Conservation (phyloP, 2,113 vertebrate species). For the Bos javanicus region DNA sequence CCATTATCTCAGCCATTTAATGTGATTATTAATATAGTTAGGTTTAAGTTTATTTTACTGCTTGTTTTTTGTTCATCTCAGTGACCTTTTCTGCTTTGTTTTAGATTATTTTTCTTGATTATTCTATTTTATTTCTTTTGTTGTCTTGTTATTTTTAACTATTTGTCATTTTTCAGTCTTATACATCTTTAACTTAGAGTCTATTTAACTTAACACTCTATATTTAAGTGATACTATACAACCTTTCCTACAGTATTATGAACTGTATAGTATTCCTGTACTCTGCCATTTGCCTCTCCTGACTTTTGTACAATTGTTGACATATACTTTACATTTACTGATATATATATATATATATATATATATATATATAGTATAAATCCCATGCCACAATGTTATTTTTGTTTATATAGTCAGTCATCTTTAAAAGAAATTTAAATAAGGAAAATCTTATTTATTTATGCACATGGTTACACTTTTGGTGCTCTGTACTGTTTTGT, state of each 20-base stretch:
- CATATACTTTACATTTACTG: not conserved
- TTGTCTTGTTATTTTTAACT: not conserved
- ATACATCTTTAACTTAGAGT: not conserved
- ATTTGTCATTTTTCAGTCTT: not conserved
- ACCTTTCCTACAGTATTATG: not conserved
- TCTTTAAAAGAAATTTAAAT: not conserved
- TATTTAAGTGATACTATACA: not conserved
- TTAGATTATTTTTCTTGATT: conserved; percentile 9
- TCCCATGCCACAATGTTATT: not conserved
- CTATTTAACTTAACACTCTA: not conserved
- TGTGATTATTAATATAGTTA: not conserved
- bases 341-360: not conserved
- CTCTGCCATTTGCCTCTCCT: not conserved
- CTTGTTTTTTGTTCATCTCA: not conserved
- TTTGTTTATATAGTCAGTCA: not conserved
- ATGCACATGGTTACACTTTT: not conserved
- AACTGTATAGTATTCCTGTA: not conserved
- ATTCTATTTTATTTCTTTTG: not conserved
- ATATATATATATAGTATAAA: not conserved
- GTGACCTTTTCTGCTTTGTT: not conserved
- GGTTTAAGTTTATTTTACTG: not conserved
- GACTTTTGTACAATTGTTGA: not conserved
- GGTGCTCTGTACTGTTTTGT: not conserved
- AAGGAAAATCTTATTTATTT: not conserved
- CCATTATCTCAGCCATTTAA: not conserved